A percentile compares a stretch with the other conserved stretches of the same genome.
Conservation (phyloP, 2,888 invertebrate genomes). For the Harpalus rufipes region DNA sequence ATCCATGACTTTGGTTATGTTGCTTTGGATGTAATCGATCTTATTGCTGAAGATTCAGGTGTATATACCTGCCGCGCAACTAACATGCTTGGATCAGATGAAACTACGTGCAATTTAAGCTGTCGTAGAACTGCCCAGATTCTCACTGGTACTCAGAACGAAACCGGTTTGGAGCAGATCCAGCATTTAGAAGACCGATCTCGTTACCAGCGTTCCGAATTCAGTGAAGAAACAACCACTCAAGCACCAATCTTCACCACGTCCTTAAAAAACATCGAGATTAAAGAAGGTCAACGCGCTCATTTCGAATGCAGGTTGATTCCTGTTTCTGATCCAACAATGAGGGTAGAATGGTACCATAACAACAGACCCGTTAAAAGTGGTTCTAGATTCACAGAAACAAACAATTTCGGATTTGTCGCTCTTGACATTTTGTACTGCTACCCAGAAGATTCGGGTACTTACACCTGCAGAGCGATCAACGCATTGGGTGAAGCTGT, state of each 20-base stretch:
- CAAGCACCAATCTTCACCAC: constrained; percentile 97
- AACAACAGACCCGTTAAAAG: constrained; percentile 94
- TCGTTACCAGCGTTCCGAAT: constrained; percentile 86
- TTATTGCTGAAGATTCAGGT: constrained; percentile 97
- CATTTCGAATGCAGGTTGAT: constrained; percentile 97
- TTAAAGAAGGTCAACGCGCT: constrained; percentile 95
- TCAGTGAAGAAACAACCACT: constrained; percentile 89
- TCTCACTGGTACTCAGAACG: constrained; percentile 91
- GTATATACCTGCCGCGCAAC: constrained; percentile 96
- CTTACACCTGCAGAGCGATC: constrained; percentile 95
- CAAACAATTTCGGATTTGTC: constrained; percentile 98
- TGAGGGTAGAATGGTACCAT: constrained; percentile 98
- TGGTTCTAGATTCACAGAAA: constrained; percentile 96
- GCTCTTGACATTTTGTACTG: constrained; percentile 97
- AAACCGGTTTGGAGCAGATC: constrained; percentile 92
- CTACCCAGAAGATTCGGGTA: constrained; percentile 97
- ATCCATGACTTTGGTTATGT: constrained; percentile 99
- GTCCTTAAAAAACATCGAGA: constrained; percentile 93
- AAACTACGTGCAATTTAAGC: constrained; percentile 86
- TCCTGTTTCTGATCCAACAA: constrained; percentile 94
- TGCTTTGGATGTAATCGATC: constrained; percentile 96
- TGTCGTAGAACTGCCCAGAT: constrained; percentile 90
- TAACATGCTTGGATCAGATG: constrained; percentile 93
- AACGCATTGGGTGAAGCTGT: constrained; percentile 96
- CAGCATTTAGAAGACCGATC: constrained; percentile 92